phyloP scores from a whole-genome alignment of 1,140 invertebrate genomes.

The Mamestra configurata region DNA sequence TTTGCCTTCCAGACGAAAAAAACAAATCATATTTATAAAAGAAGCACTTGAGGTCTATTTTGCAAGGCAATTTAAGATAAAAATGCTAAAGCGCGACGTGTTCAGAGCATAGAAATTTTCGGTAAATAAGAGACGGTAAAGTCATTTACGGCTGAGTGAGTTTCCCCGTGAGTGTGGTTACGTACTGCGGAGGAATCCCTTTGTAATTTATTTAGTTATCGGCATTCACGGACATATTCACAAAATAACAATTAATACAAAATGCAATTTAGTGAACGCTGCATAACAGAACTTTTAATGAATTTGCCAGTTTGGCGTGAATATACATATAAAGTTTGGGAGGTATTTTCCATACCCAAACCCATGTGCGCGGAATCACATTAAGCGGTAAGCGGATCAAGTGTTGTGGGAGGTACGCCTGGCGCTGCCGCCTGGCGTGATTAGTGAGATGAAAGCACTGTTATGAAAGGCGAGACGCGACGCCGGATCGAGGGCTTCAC shows the following conservation, averaged over 20 bases:
- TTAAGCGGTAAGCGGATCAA: constrained; percentile 75
- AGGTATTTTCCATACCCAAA: constrained; percentile 67
- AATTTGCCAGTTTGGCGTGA: constrained; percentile 33
- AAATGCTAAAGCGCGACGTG: constrained; percentile 54
- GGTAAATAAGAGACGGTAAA: constrained; percentile 57
- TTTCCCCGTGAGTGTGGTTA: constrained; percentile 2
- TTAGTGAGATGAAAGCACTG: no score
- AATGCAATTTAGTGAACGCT: constrained; percentile 1
- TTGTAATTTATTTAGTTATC: constrained; percentile 2
- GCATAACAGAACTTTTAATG: constrained; percentile 27
- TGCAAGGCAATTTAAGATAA: constrained; percentile 61
- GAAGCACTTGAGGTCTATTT: constrained; percentile 65
- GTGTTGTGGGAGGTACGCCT: constrained; percentile 21
- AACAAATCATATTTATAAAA: constrained; percentile 71
- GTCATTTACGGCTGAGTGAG: constrained; percentile 53
- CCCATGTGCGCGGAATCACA: constrained; percentile 66
- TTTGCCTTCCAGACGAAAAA: constrained; percentile 65
- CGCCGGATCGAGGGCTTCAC: constrained; percentile 56
- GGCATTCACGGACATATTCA: background rate
- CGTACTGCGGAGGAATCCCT: background rate
- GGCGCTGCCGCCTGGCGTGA: constrained; percentile 55
- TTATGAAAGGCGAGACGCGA: no score
- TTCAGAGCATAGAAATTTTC: constrained; percentile 50
- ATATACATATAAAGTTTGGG: constrained; percentile 45
- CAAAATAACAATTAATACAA: constrained; percentile 5